Evolutionary conservation across 2,888 invertebrate species (phyloP).

Genomic region (Pyrrhopygopsis socrates): DNA sequence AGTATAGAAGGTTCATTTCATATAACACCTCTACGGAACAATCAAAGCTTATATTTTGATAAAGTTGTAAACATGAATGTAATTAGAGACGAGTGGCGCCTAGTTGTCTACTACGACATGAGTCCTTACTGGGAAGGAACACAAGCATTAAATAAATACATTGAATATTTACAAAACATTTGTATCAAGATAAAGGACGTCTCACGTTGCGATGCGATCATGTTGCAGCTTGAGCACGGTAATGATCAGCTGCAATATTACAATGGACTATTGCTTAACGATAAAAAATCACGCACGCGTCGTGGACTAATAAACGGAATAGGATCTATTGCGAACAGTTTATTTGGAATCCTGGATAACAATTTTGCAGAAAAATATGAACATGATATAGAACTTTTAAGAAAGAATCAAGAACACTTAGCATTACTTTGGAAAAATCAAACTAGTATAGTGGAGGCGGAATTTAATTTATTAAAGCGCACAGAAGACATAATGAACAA

Average conservation of each 20-base stretch:
- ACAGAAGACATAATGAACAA: slow-evolving; percentile 30
- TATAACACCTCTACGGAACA: slow-evolving; percentile 22
- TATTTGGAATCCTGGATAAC: slow-evolving; percentile 72
- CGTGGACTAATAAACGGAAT: slow-evolving; percentile 71
- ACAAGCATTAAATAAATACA: slow-evolving; percentile 27
- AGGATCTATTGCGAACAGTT: slow-evolving; percentile 54
- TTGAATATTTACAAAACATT: no score
- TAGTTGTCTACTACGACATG: slow-evolving; percentile 41
- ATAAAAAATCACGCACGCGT: neutral
- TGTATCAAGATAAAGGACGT: no score
- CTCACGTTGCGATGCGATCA: neutral
- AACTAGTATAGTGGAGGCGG: slow-evolving; percentile 75
- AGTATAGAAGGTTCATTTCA: slow-evolving; percentile 28
- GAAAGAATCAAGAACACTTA: slow-evolving; percentile 61
- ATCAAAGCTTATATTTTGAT: no score
- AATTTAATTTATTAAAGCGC: slow-evolving; percentile 69
- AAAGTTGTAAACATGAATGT: slow-evolving; percentile 40
- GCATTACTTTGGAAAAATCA: slow-evolving; percentile 68
- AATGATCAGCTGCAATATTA: slow-evolving; percentile 10
- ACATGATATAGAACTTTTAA: neutral
- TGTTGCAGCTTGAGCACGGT: neutral
- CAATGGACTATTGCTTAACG: slow-evolving; percentile 43
- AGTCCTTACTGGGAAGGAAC: slow-evolving; percentile 43
- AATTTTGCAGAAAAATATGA: slow-evolving; percentile 69
- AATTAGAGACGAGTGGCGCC: slow-evolving; percentile 38